These are phyloP conservation scores for Vombatus ursinus DNA, from an alignment of 2,113 vertebrate species.

Conservation along the genomic window DNA sequence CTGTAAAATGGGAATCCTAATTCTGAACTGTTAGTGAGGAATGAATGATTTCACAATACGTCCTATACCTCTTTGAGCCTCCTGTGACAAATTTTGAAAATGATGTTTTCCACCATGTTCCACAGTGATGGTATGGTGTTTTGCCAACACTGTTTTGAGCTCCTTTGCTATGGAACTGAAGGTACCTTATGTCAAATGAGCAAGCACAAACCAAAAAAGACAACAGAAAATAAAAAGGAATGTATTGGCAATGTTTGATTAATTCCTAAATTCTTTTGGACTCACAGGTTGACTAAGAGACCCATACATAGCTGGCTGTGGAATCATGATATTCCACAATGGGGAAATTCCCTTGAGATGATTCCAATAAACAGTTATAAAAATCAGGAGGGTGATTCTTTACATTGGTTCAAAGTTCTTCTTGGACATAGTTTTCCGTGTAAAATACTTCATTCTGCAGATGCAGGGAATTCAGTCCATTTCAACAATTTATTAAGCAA, in stretches of 20 bases:
- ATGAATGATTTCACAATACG: not conserved
- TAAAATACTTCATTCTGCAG: not conserved
- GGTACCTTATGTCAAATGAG: not conserved
- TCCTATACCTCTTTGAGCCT: not conserved
- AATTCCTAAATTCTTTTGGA: not conserved
- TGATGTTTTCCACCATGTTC: not conserved
- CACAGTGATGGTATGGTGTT: not conserved
- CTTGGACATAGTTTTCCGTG: not conserved
- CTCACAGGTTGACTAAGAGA: not conserved
- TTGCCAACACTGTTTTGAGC: not conserved
- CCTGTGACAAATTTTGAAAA: not conserved
- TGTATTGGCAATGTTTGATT: not conserved
- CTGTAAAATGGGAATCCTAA: not conserved
- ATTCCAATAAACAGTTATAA: not conserved
- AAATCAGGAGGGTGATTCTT: not conserved
- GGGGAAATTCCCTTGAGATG: not conserved
- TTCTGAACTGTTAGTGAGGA: not conserved
- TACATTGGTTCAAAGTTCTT: not conserved
- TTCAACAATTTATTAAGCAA: not conserved
- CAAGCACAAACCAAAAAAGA: not conserved
- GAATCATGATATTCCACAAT: not conserved
- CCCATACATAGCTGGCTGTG: not conserved
- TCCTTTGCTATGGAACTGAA: not conserved
- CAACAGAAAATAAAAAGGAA: not conserved
- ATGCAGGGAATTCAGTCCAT: not conserved